Base-by-base conservation (phyloP, 1,140 invertebrate genomes). In the Frieseomelitta varia region DNA sequence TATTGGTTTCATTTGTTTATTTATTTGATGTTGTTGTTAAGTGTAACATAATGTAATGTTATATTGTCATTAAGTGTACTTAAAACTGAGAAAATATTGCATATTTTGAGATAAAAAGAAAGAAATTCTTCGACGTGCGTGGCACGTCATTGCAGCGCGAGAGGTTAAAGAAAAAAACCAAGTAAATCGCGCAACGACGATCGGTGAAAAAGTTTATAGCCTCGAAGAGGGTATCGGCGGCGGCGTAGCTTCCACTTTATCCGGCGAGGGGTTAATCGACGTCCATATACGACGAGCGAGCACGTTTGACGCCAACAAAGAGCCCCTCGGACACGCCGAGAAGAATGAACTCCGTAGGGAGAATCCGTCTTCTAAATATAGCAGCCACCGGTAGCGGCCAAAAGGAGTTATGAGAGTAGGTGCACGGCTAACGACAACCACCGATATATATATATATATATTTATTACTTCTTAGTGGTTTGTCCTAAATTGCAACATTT, bases 241-340 rank as follows among this genome's bases (percentile, higher is more conserved):
- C 27, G 47, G 24, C 27, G 55, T 55, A 73, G n/a, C 72, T 74
- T 74, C 27, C 53, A 74, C 53, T 74, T 74, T 74, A 74, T 30
- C 53, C 21, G 72, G 17, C 21, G 72, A 74, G 34, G 53, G 72
- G 72, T 74, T 74, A 74, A 74, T 74, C 72, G 53, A 74, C 51
- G 53, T 55, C 53, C 72, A 34, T 74, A 73, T 30, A 55, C 17
- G 53, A 74, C 53, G 72, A 11, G 39, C 27, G 72, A 73, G 51
- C 72, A 73, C 53, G 72, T 73, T 73, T 73, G 72, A 73, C 72
- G 72, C 72, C 72, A 73, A 73, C 72, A 73, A 73, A 73, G 72
- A 73, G 14, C 27, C 72, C 51, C 51, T 73, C 27, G 72, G 11
- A 47, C 24, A 55, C 17, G 27, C 12, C 58, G 58, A 19, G 72